These are phyloP conservation scores for Eonycteris spelaea DNA, from an alignment of 2,113 vertebrate genomes.

Conservation along the genomic window DNA sequence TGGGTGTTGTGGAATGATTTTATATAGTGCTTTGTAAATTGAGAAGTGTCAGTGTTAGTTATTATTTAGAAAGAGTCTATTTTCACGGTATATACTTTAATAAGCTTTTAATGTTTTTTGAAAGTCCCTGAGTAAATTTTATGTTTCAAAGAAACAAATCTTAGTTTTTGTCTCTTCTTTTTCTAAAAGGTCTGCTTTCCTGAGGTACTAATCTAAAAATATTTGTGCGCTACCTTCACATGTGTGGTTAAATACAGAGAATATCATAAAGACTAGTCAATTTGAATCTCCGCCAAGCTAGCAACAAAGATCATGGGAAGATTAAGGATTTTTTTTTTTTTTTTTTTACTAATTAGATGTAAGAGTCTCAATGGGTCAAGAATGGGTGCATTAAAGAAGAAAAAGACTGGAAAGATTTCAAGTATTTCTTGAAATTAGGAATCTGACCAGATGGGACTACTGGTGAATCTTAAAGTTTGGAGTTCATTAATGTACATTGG, in stretches of 20 bases:
- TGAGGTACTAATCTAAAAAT: neutral
- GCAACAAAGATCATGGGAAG: neutral
- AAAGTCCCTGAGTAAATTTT: neutral
- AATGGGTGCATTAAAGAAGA: neutral
- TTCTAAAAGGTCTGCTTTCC: neutral
- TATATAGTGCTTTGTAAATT: neutral
- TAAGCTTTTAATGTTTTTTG: neutral
- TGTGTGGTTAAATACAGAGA: neutral
- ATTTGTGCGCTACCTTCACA: neutral
- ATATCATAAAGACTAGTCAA: neutral
- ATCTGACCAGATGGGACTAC: neutral
- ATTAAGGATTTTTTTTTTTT: neutral
- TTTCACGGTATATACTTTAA: neutral
- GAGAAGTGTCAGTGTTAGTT: neutral
- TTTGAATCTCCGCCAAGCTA: neutral
- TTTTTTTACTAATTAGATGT: neutral
- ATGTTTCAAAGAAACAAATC: conserved; percentile 32
- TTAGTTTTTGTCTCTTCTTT: neutral
- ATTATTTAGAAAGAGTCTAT: neutral
- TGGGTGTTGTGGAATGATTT: neutral
- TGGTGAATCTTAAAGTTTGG: neutral
- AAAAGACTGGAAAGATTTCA: neutral
- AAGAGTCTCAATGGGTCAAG: neutral
- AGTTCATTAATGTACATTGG: neutral
- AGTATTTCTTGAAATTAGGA: neutral